Percentiles rank a stretch among this genome's conserved stretches.
Conservation (phyloP, 2,113 vertebrate genomes). For the Struthidea cinerea region DNA sequence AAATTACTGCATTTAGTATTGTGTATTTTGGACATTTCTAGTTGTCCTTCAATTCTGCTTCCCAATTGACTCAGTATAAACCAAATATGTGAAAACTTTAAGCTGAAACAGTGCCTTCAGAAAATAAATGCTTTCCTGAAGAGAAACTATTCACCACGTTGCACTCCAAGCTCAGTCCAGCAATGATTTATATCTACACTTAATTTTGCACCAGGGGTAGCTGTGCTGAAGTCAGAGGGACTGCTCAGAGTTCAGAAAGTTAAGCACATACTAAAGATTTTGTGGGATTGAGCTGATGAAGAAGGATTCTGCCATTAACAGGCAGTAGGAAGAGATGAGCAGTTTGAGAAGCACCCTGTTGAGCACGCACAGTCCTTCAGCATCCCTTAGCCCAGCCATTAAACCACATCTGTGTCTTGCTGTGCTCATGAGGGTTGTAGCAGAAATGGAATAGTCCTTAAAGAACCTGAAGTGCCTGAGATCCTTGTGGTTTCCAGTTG, state of each 20-base stretch:
- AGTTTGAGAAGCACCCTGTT: background rate
- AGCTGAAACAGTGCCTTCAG: background rate
- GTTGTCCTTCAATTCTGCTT: background rate
- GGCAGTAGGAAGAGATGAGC: background rate
- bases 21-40: background rate
- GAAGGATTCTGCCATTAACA: background rate
- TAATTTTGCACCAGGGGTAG: background rate
- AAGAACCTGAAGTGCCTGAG: background rate
- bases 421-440: background rate
- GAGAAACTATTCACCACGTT: background rate
- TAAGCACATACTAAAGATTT: background rate
- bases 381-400: background rate
- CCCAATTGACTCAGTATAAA: background rate
- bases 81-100: background rate
- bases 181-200: conserved; percentile 11
- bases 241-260: background rate
- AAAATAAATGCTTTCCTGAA: conserved; percentile 28
- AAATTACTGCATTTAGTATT: background rate
- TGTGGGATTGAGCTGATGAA: background rate
- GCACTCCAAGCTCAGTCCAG: background rate
- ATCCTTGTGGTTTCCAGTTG: background rate
- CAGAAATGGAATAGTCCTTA: background rate
- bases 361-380: background rate
- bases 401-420: background rate
- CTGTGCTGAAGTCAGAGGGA: background rate